Base-by-base conservation (phyloP, 2,888 invertebrate species). In the Hoplodrina blanda region DNA sequence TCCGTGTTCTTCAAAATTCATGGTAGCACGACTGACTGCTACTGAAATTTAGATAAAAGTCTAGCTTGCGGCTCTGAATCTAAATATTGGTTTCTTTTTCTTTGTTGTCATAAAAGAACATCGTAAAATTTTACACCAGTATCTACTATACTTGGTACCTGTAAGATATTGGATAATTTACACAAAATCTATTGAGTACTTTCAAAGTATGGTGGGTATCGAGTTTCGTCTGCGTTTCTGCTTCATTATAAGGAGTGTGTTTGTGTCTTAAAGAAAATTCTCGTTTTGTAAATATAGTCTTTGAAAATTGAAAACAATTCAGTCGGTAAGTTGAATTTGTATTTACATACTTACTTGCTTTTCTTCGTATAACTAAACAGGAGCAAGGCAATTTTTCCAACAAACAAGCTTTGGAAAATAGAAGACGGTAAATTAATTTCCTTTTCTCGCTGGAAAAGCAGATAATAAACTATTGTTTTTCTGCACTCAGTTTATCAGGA, bases 1-100 rank as follows among this genome's bases (percentile, higher is more conserved):
- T 57, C 46, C n/a, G 52, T 11, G 72, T 80, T 63, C 59, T 82
- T 75, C 64, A 80, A 75, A 82, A 82, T 82, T 78, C 76, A 82
- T 82, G 78, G 82, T 60, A 15, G 56, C 72, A 64, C 73, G 60
- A 82, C 17, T 61, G 63, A 54, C 65, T 60, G 56, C 61, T 63
- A 69, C 77, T 69, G 59, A 80, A 82, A 76, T 78, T 62, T 75
- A 62, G 54, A 75, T 73, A 66, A 73, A 78, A 79, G 62, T 80
- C 69, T 75, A 70, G 76, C 59, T 76, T 25, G 71, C 62, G 59
- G 69, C 57, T 62, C 20, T 71, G 76, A 75, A 82, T 81, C 77
- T 81, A 52, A 76, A 81, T 79, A 79, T 81, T 73, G 66, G 61
- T 64, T 62, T 56, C 57, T 63, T 76, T 76, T 69, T 63, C 68